Evolutionary conservation across 2,113 vertebrate species (phyloP), one percentile per base, ranked within the genome.

Genomic region (Ptychochromis oligacanthus): DNA sequence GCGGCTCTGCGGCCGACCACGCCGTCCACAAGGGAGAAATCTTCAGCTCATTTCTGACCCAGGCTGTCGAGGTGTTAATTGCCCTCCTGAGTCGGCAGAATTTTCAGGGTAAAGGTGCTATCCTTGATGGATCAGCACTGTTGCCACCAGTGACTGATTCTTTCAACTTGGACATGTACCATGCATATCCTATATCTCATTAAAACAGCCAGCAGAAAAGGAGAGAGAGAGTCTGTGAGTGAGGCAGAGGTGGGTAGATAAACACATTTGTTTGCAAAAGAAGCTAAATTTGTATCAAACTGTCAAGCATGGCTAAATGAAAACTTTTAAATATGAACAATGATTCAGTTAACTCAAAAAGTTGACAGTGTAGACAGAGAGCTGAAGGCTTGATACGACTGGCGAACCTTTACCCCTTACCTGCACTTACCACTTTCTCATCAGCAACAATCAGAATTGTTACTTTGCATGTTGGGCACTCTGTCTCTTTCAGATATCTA

Each of bases 51-150:
- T 94, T 96, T 96, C 96, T 96, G 95, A 95, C 95, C 96, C 92
- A 87, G 82, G 93, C 93, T 95, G 95, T 93, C 90, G 95, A 96
- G 94, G 96, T 96, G 96, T 96, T 97, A 97, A 97, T 97, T 97
- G 97, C 96, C 95, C 96, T 97, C 96, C 96, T 95, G 96, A 95
- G 97, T 95, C 95, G 95, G 95, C 96, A 95, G 95, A 95, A 95
- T 95, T 95, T 90, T 96, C 95, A 96, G 96, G 95, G 95, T 96
- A 94, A 96, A 96, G 96, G 94, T 96, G 94, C 92, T 96, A 96
- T 95, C 97, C 97, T 97, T 97, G 97, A 97, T 97, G 96, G 95
- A 96, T 97, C 96, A 96, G 96, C 96, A 97, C 95, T 95, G 96
- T 96, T 94, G 94, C 95, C 97, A 96, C 94, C 95, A 95, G 96